Evolutionary conservation across 1,140 invertebrate species (phyloP), one percentile per base, ranked within the genome.

Genomic region (Apis mellifera): DNA sequence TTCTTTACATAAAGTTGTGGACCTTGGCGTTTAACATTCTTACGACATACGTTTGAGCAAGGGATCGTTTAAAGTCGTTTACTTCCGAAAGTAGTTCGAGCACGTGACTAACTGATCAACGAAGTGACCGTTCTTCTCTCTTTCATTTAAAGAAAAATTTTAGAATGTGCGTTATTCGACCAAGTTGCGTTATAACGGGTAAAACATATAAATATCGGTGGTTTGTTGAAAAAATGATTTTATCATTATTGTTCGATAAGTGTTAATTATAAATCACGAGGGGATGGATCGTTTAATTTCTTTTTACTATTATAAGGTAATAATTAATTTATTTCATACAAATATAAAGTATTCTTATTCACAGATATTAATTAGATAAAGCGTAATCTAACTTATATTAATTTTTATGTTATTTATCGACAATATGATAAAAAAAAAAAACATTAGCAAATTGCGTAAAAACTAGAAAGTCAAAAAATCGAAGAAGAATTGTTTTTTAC

Each of bases 121-220:
- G 11, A 8, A 54, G 11, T 11, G 50, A 72, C 9, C n/a, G 80
- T 74, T 79, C 85, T 42, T 76, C 72, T 70, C 66, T 83, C 83
- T 86, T 85, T 84, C 89, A 89, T 82, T 73, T 78, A 80, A 57
- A 64, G 66, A 66, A 83, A 81, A 70, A 78, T 89, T 88, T 87
- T 87, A 77, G 70, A 64, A 55, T 82, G 64, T 73, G 74, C 71
- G 78, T 89, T 76, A 9, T n/a, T 64, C 62, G 57, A 65, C 78
- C 84, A 77, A 89, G 74, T 87, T 15, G 11, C 9, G 23, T 71
- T 79, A 26, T 19, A 64, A 64, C 21, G 26, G 7, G 12, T 26
- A 57, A 48, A 69, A 26, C 2, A 50, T 12, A 15, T 52, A 12
- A 5, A 48, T 26, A 8, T 21, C 17, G 21, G 21, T 68, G 11